These are phyloP conservation scores for Cepaea hortensis DNA, from an alignment of 2,888 invertebrate species.

Conservation along the genomic window DNA sequence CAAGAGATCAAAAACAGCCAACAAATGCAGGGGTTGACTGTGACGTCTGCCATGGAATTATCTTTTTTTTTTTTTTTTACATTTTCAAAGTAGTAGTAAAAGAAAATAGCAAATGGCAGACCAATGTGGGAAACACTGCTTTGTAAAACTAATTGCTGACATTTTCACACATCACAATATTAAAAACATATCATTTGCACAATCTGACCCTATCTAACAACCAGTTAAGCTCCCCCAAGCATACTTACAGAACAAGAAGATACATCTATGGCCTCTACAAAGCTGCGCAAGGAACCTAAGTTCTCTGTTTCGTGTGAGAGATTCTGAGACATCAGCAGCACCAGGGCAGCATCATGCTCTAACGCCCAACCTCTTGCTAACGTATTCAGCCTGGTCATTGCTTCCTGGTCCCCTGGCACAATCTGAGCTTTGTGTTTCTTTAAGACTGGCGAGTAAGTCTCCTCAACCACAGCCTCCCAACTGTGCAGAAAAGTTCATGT, in stretches of 20 bases:
- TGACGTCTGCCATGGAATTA: no score
- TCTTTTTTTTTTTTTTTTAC: no score
- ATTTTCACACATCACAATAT: no score
- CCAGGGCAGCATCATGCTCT: constrained; percentile 73
- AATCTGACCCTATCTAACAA: no score
- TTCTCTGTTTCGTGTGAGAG: constrained; percentile 69
- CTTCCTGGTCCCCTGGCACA: constrained; percentile 63
- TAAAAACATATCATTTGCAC: no score
- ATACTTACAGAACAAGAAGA: constrained; percentile 72
- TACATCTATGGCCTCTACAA: constrained; percentile 74
- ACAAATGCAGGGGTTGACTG: no score
- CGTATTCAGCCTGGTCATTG: constrained; percentile 62
- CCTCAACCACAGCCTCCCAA: constrained; percentile 71
- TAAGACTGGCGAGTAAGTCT: constrained; percentile 66
- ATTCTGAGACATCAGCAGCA: constrained; percentile 70
- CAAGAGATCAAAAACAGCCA: no score
- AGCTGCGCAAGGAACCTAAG: constrained; percentile 72
- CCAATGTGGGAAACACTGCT: no score
- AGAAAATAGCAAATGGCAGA: no score
- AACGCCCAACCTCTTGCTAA: constrained; percentile 70
- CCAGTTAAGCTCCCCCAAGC: not conserved
- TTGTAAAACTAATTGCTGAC: no score
- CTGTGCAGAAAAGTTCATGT: constrained; percentile 54
- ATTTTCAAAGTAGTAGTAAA: no score
- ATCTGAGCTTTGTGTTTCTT: constrained; percentile 56